Evolutionary conservation across 2,888 invertebrate species (phyloP).

Genomic region (Hirtodrosophila cameraria): DNA sequence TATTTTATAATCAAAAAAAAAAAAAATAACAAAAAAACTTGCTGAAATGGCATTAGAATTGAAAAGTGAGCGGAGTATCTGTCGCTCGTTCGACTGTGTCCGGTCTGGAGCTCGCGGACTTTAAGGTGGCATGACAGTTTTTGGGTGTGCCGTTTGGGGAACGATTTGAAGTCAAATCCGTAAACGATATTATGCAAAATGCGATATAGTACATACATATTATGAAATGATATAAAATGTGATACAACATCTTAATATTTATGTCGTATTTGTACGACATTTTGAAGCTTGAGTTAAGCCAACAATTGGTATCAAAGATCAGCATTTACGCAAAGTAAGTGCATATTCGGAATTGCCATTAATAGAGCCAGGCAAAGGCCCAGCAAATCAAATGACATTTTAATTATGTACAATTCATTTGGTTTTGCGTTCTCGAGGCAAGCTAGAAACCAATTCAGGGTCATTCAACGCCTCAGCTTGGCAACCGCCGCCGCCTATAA

Average conservation of each 20-base stretch:
- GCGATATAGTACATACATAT: constrained; percentile 3
- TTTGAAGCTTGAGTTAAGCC: constrained; percentile 8
- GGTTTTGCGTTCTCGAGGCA: constrained; percentile 30
- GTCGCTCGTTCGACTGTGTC: constrained; percentile 23
- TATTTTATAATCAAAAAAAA: constrained; percentile 5
- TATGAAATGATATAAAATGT: constrained; percentile 12
- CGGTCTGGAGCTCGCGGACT: constrained; percentile 23
- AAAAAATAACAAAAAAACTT: no score
- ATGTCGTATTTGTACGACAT: constrained; percentile 15
- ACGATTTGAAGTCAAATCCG: constrained; percentile 19
- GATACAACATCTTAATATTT: constrained; percentile 36
- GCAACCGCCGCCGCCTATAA: constrained; percentile 48
- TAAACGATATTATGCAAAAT: constrained; percentile 29
- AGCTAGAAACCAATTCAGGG: constrained; percentile 58
- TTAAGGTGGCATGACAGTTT: constrained; percentile 27
- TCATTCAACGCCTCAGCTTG: constrained; percentile 53
- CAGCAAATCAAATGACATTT: constrained; percentile 37
- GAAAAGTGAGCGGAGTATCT: constrained; percentile 62
- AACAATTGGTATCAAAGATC: constrained; percentile 1
- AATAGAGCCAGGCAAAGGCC: not conserved
- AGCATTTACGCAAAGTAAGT: not conserved
- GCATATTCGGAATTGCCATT: not conserved
- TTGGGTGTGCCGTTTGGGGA: constrained; percentile 63
- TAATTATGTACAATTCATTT: constrained; percentile 34
- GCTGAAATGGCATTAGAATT: constrained; percentile 57